These are phyloP conservation scores for Scolanthus callimorphus DNA, from an alignment of 92 coral and sea anemone genomes.

Conservation along the genomic window DNA sequence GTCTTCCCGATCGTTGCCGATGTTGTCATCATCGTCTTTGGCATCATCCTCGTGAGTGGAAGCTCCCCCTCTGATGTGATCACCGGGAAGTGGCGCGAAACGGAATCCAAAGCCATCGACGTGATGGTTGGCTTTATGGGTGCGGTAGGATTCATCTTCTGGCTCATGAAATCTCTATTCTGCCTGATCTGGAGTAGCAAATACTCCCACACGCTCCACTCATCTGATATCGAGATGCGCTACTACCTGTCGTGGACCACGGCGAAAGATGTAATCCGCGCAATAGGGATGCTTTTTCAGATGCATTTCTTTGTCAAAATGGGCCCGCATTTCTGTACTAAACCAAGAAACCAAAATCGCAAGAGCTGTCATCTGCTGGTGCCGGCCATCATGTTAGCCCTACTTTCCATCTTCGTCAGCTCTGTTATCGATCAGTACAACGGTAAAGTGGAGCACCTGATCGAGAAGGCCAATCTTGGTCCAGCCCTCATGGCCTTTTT, in stretches of 20 bases:
- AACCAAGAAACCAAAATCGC: conserved; percentile 27
- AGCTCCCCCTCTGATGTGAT: not conserved
- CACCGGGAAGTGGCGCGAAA: conserved; percentile 70
- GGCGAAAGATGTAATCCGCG: conserved; percentile 42
- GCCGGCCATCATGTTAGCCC: conserved; percentile 64
- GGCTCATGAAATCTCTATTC: conserved; percentile 63
- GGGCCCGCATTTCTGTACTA: conserved; percentile 70
- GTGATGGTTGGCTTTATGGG: conserved; percentile 89
- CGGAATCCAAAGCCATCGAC: conserved; percentile 79
- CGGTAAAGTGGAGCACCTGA: conserved; percentile 56
- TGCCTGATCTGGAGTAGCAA: conserved; percentile 52
- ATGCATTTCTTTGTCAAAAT: conserved; percentile 76
- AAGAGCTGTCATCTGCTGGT: conserved; percentile 52
- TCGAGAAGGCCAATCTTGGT: conserved; percentile 33
- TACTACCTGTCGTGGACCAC: conserved; percentile 63
- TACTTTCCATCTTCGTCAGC: conserved; percentile 49
- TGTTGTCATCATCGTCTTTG: conserved; percentile 48
- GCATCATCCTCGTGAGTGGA: conserved; percentile 48
- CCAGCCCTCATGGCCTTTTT: conserved; percentile 45
- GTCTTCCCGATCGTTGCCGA: conserved; percentile 70
- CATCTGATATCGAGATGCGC: not conserved
- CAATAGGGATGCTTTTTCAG: conserved; percentile 68
- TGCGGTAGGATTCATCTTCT: conserved; percentile 57
- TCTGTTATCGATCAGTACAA: conserved; percentile 76
- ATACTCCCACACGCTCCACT: conserved; percentile 7